These are phyloP conservation scores for Andrena cerasifolii DNA, from an alignment of 1,140 invertebrate genomes.

Conservation along the genomic window DNA sequence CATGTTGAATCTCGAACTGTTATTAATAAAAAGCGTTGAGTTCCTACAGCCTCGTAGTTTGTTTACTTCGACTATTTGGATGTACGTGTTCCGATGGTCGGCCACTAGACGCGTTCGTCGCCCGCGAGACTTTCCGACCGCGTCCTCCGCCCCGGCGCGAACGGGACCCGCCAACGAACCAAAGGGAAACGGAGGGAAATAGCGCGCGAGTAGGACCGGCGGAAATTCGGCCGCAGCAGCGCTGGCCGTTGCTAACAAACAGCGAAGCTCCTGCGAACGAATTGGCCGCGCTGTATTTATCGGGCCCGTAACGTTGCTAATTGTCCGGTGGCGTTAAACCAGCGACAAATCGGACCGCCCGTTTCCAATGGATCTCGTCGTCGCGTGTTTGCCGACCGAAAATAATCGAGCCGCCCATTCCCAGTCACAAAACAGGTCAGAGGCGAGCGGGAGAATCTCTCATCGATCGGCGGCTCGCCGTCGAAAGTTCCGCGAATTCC, in stretches of 20 bases:
- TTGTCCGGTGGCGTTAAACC: slow-evolving; percentile 16
- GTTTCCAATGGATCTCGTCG: slow-evolving; percentile 8
- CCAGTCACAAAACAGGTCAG: neutral
- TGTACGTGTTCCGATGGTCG: slow-evolving; percentile 7
- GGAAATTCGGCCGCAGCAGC: neutral
- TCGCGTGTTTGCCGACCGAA: slow-evolving; percentile 8
- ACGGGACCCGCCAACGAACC: too few species aligned
- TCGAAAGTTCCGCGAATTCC: too few species aligned
- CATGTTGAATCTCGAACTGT: slow-evolving; percentile 74
- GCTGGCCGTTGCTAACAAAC: neutral
- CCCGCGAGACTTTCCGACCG: slow-evolving; percentile 14
- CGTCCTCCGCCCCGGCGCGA: too few species aligned
- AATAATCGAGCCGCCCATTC: slow-evolving; percentile 8
- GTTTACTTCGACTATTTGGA: slow-evolving; percentile 57
- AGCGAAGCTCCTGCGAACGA: slow-evolving; percentile 4
- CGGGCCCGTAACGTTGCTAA: slow-evolving; percentile 20
- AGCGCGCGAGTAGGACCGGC: neutral
- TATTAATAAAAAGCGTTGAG: slow-evolving; percentile 78
- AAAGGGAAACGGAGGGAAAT: neutral
- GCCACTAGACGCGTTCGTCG: too few species aligned
- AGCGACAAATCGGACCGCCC: slow-evolving; percentile 10
- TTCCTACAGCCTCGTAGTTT: slow-evolving; percentile 72
- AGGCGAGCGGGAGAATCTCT: neutral
- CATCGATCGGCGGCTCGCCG: neutral
- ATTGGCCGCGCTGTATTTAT: slow-evolving; percentile 9